Base-by-base conservation (phyloP, 2,797 vertebrate species). In the Simalia tracyae region DNA sequence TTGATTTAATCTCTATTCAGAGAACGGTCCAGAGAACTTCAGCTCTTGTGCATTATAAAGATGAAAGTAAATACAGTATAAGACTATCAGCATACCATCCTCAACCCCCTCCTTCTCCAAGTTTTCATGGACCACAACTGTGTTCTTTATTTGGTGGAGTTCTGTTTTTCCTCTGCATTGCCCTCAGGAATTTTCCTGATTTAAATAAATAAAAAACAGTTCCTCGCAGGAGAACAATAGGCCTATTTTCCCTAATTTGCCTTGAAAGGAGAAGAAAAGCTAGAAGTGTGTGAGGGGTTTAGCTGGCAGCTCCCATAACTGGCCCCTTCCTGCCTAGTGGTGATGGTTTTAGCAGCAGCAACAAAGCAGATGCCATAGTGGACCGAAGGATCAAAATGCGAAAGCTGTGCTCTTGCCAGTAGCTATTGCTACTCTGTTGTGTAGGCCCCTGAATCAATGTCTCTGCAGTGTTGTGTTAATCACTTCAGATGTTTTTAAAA, bases 281-380 rank as follows among this genome's bases (percentile, higher is more conserved):
- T 91, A 63, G 2, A n/a, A 59, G 28, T 10, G 56, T 14, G 15
- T 4, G 57, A 61, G 68, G 54, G 66, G 59, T 42, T 90, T 84
- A 64, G 24, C 42, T 15, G 60, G 89, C 46, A 57, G 68, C 50
- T 88, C 60, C 86, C 63, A 31, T 64, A 56, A n/a, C 24, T 81
- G 89, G 92, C 68, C 85, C 17, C 50, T 92, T 84, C 26, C 68
- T 26, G 36, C 17, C 54, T 46, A 68, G 46, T 17, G 31, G 31
- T 88, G 84, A 90, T 92, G 89, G 76, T 84, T 92, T 92, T 87
- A 90, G 24, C 84, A 92, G 84, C 89, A 81, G 46, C 66, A 68
- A 68, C 68, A 72, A 2, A 36, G 68, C 31, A 72, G 15, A 72
- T 72, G 31, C 28, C 66, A 36, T 28, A 31, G 31, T 14, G 68